Conservation (phyloP, 2,888 invertebrate genomes). For the Callosobruchus maculatus region DNA sequence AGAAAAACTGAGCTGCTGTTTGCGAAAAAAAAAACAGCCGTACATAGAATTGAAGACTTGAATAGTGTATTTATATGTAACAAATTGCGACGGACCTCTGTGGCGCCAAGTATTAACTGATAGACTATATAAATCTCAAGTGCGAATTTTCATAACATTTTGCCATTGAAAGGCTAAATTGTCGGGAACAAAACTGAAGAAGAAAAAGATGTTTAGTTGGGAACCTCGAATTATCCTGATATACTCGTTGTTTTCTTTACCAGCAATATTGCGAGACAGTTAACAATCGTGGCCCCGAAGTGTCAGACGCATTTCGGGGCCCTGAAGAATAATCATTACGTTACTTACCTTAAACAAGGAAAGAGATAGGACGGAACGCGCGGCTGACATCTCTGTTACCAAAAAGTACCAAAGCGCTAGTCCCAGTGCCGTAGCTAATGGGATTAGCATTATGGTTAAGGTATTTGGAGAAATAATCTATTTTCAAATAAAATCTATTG, state of each 20-base stretch:
- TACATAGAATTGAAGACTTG: background rate
- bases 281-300: constrained; percentile 28
- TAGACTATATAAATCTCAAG: too few relatives aligned
- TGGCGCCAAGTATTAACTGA: background rate
- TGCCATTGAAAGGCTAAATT: background rate
- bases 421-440: too few relatives aligned
- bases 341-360: too few relatives aligned
- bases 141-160: background rate
- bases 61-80: background rate
- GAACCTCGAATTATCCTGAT: constrained; percentile 22
- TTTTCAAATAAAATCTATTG: too few relatives aligned
- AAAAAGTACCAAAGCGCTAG: too few relatives aligned
- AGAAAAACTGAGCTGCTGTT: constrained; percentile 15
- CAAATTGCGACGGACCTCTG: background rate
- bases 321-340: constrained; percentile 7
- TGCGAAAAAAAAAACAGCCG: background rate
- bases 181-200: constrained; percentile 14
- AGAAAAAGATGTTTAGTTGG: constrained; percentile 11
- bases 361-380: too few relatives aligned
- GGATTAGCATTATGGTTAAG: too few relatives aligned
- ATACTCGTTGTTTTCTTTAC: background rate
- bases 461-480: too few relatives aligned
- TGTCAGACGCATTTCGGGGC: constrained; percentile 25
- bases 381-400: too few relatives aligned
- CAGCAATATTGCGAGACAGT: constrained; percentile 28